phyloP scores from a whole-genome alignment of 2,797 vertebrate genomes.

The Fringilla coelebs region DNA sequence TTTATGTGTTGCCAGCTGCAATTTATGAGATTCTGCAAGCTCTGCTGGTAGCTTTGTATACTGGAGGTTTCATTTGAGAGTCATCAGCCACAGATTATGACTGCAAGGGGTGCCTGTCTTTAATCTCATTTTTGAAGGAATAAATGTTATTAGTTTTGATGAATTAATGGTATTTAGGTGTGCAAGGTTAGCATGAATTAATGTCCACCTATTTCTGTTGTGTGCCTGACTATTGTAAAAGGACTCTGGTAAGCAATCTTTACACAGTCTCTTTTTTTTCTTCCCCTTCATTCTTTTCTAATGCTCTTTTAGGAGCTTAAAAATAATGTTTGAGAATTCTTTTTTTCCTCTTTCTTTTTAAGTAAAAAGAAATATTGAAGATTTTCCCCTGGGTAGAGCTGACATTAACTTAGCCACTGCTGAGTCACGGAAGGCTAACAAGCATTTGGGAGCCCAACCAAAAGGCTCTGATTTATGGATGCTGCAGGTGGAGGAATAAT shows the following conservation, averaged over 20 bases:
- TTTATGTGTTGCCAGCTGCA: constrained; percentile 1
- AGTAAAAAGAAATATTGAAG: constrained; percentile 49
- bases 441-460: not conserved
- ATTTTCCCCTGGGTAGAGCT: constrained; percentile 30
- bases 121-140: constrained; percentile 78
- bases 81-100: constrained; percentile 70
- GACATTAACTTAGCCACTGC: constrained; percentile 56
- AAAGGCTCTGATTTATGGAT: not conserved
- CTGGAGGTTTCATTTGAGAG: constrained; percentile 34
- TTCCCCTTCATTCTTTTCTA: constrained; percentile 40
- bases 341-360: constrained; percentile 25
- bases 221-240: constrained; percentile 40
- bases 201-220: constrained; percentile 66
- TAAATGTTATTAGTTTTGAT: constrained; percentile 78
- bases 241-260: constrained; percentile 47
- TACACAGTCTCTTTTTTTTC: not conserved
- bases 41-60: constrained; percentile 51
- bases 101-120: constrained; percentile 67
- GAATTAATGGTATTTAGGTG: constrained; percentile 77
- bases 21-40: constrained; percentile 34
- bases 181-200: constrained; percentile 72
- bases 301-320: constrained; percentile 41
- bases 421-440: constrained; percentile 50
- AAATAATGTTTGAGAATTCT: constrained; percentile 24
- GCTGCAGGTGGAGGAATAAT: not conserved